Conservation (phyloP, 1,140 invertebrate species). For the Diachasma alloeum region DNA sequence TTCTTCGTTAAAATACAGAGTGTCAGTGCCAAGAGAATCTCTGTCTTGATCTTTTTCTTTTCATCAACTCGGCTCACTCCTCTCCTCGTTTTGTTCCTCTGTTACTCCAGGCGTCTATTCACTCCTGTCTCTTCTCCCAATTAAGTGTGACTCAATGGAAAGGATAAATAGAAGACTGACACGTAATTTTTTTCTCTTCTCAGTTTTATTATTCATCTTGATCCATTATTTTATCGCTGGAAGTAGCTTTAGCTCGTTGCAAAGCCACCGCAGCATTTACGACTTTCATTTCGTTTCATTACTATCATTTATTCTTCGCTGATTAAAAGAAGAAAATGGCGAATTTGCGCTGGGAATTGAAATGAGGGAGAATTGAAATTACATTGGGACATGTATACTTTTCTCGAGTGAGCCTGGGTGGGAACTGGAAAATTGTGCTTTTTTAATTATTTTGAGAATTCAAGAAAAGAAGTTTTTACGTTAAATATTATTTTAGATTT, state of each 20-base stretch:
- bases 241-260: conserved; percentile 37
- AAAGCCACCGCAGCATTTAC: conserved; percentile 46
- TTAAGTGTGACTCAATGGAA: background rate
- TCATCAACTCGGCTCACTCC: background rate
- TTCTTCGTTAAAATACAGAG: conserved; percentile 5
- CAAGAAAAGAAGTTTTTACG: too few relatives aligned
- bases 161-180: conserved; percentile 1
- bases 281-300: background rate
- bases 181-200: background rate
- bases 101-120: background rate
- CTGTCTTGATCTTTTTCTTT: background rate
- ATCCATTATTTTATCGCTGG: conserved; percentile 26
- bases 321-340: background rate
- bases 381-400: too few relatives aligned
- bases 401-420: too few relatives aligned
- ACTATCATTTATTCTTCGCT: conserved; percentile 5
- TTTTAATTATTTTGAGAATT: too few relatives aligned
- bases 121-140: background rate
- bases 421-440: too few relatives aligned
- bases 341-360: background rate
- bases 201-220: background rate
- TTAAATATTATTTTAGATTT: too few relatives aligned
- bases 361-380: background rate
- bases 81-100: background rate
- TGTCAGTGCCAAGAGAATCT: background rate